Conservation (phyloP, 1,140 invertebrate species). For the Lucilia sericata region DNA sequence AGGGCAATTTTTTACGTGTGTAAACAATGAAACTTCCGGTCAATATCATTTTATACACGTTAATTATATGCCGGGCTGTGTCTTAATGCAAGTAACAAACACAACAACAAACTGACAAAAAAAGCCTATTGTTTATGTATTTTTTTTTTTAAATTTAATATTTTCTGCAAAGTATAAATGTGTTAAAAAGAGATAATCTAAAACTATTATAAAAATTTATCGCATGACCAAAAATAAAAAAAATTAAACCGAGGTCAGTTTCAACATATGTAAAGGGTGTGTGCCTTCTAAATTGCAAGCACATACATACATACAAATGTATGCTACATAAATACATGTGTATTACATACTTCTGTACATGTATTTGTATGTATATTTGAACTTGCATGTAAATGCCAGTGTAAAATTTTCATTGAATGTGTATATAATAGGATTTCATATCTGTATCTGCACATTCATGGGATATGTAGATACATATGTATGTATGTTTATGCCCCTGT, state of each 20-base stretch:
- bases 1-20: not conserved
- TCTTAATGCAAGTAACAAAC: not conserved
- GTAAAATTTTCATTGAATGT: too few relatives aligned
- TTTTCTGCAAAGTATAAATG: not conserved
- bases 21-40: not conserved
- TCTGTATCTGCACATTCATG: too few relatives aligned
- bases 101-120: not conserved
- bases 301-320: too few relatives aligned
- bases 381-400: too few relatives aligned
- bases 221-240: not conserved
- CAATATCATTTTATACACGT: not conserved
- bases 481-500: not conserved
- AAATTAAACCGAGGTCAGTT: not conserved
- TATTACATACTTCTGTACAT: too few relatives aligned
- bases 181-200: not conserved
- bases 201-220: not conserved
- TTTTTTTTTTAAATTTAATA: not conserved
- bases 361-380: too few relatives aligned
- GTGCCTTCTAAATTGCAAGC: not conserved
- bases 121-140: not conserved
- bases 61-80: not conserved
- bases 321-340: too few relatives aligned
- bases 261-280: slow-evolving; percentile 4
- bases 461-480: not conserved
- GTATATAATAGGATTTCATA: too few relatives aligned